Base-by-base conservation (phyloP, 2,797 vertebrate species). In the Molossus molossus region DNA sequence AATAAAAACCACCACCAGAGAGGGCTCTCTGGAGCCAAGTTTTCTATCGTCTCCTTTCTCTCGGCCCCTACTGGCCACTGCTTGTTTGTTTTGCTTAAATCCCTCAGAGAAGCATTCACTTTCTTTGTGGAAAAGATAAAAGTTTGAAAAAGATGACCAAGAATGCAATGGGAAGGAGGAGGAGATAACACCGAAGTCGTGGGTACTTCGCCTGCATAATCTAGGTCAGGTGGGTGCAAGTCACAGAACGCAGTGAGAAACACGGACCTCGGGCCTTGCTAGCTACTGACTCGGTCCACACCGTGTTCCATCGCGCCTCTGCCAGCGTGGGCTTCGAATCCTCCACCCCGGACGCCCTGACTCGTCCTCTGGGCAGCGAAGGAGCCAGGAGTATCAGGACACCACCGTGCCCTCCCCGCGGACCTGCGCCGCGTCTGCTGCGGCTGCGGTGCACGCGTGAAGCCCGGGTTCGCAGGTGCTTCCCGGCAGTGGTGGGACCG, bases 381-480 rank as follows among this genome's bases (percentile, higher is more conserved):
- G 64, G 91, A 93, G 72, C 40, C 17, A 67, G 8, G 9, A 1
- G 3, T 7, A 13, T 33, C 1, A 1, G 0, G 6, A 62, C 5
- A 73, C 45, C 27, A 8, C 9, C 0, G 0, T 2, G 60, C 83
- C 81, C 67, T 62, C 69, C 25, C n/a, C 13, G 4, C 33, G 45
- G 90, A 67, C 91, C 87, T 76, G 64, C 27, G 57, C 65, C 55
- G 17, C 69, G 13, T 33, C 80, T 95, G 45, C 27, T 94, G 45
- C 86, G 87, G 94, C 85, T 96, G 96, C 94, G 77, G 58, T 69
- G 81, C 53, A 83, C 13, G 85, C 84, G 94, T 89, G 55, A 83
- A 55, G 90, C 33, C 53, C n/a, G 60, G 37, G 93, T 55, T 69
- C 0, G 1, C 5, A 12, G 57, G 89, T 70, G 76, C 76, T 62